phyloP scores from a whole-genome alignment of 2,888 invertebrate species.

The Orthonychiurus folsomi region DNA sequence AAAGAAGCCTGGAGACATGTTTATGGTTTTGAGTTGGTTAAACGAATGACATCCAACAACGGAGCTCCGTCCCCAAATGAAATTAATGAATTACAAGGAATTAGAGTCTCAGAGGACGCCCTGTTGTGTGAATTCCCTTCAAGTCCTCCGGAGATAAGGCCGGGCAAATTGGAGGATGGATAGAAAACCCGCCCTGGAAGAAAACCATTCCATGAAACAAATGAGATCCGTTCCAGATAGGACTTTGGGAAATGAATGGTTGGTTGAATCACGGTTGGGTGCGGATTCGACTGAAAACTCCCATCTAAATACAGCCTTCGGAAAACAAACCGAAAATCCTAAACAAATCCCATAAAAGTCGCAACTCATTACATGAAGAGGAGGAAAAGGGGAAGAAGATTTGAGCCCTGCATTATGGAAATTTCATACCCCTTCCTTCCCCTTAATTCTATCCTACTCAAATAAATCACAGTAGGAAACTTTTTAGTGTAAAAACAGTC shows the following conservation, averaged over 20 bases:
- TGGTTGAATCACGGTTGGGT: background rate
- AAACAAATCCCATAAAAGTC: conserved; percentile 21
- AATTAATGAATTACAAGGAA: conserved; percentile 6
- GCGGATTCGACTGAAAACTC: background rate
- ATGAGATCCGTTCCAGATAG: background rate
- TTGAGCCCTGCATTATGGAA: background rate
- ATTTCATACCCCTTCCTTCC: background rate
- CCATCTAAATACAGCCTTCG: background rate
- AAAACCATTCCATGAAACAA: background rate
- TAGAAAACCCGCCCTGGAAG: conserved; percentile 6
- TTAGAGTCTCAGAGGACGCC: background rate
- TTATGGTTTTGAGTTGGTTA: background rate
- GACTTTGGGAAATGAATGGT: background rate
- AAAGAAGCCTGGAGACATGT: no score
- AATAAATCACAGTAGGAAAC: conserved; percentile 33
- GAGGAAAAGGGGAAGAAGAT: background rate
- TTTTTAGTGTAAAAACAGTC: conserved; percentile 26
- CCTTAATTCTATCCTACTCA: no score
- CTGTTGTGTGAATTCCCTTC: conserved; percentile 3
- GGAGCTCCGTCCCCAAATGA: background rate
- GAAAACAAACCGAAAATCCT: conserved; percentile 26
- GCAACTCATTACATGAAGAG: conserved; percentile 22
- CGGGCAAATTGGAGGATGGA: conserved; percentile 5
- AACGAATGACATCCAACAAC: background rate
- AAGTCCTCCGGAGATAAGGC: no score